Base-by-base conservation (phyloP, 2,888 invertebrate species). In the Troilus luridus region DNA sequence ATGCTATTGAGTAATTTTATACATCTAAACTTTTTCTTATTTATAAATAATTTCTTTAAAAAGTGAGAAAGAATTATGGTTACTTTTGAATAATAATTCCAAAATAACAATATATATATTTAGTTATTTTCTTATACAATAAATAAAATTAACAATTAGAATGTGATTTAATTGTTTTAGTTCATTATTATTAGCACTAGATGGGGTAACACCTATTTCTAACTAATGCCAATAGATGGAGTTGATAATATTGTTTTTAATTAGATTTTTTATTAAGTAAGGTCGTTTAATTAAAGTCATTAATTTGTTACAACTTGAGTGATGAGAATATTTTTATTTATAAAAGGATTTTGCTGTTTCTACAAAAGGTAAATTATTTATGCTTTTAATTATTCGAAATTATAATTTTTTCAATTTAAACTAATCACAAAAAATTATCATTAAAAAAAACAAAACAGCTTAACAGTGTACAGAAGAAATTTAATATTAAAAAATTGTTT, bases 281-380 rank as follows among this genome's bases (percentile, higher is more conserved):
- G 67, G 67, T 67, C 67, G 24, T 67, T 67, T 67, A 64, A 56
- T 85, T 10, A 85, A 54, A 85, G 85, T 56, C 56, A 56, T 56
- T 58, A n/a, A 88, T 88, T 54, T 24, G 3, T 3, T 88, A 24
- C n/a, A 88, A 88, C 58, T 58, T 58, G 2, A 54, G n/a, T 88
- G 0, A 88, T 88, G 56, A 58, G n/a, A 56, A 8, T 88, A 2
- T 59, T 88, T 88, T 88, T 54, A 12, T 24, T 67, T 5, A 24
- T 67, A 24, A 67, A 67, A 67, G 24, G 24, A 3, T 67, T 67
- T 67, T 24, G 11, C 67, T 67, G 11, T 67, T 14, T 67, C 24
- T 67, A 67, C 67, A 24, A 67, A 67, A 67, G 67, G 67, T 67
- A 67, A 67, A 67, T 67, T 67, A 24, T 24, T 14, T 12, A 27